phyloP scores from a whole-genome alignment of 2,888 invertebrate genomes.

The Pyralis farinalis region DNA sequence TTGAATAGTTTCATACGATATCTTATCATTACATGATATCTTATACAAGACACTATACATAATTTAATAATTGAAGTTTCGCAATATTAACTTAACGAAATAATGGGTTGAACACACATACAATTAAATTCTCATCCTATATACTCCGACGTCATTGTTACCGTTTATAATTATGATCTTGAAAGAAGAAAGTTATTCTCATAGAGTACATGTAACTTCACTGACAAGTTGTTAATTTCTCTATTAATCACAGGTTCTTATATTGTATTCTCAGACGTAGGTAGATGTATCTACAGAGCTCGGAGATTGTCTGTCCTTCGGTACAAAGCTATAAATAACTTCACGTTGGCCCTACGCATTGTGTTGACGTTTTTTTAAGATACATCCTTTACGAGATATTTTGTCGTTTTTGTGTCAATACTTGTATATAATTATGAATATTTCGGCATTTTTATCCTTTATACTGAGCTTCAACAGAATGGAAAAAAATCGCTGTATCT shows the following conservation, averaged over 20 bases:
- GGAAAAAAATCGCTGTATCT: too few species aligned
- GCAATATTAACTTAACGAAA: too few species aligned
- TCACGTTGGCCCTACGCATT: slow-evolving; percentile 43
- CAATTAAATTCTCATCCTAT: too few species aligned
- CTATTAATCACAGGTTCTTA: slow-evolving; percentile 2
- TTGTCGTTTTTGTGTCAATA: slow-evolving; percentile 20
- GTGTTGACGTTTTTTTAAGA: slow-evolving; percentile 43
- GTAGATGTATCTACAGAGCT: slow-evolving; percentile 18
- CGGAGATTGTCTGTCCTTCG: slow-evolving; percentile 75
- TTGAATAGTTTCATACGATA: too few species aligned
- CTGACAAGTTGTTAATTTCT: slow-evolving; percentile 3
- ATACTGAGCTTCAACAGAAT: too few species aligned
- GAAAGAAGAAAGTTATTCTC: slow-evolving; percentile 7
- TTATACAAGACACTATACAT: too few species aligned
- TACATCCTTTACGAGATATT: slow-evolving; percentile 31
- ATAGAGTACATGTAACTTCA: slow-evolving; percentile 6
- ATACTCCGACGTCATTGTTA: neutral
- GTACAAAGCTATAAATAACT: slow-evolving; percentile 54
- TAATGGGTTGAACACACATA: too few species aligned
- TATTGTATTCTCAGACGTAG: neutral
- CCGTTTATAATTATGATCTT: neutral
- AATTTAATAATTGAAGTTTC: too few species aligned
- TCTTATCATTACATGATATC: too few species aligned
- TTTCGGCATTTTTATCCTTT: slow-evolving; percentile 11
- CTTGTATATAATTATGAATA: too few species aligned